Evolutionary conservation across 1,140 invertebrate species (phyloP), one percentile per base, ranked within the genome.

Genomic region (Panagrolaimus sp.): DNA sequence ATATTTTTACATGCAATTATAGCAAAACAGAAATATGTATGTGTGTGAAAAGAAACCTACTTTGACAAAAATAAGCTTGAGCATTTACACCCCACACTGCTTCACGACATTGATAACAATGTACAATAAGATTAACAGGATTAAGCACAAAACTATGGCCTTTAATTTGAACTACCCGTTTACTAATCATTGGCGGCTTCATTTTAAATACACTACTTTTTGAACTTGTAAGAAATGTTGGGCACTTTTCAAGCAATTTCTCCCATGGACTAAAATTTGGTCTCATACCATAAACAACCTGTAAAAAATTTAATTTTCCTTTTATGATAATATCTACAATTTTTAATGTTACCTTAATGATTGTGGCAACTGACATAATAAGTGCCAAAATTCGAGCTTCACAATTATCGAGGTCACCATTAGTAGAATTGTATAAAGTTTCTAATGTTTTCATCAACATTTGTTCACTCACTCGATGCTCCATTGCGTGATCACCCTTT

Each of bases 91-190:
- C 94, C 87, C 92, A 92, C 73, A 97, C 90, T 73, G 93, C 89
- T 75, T 89, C 87, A 79, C 92, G 90, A 86, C 94, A 97, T 85
- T 92, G 89, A 86, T 92, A 91, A 83, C 94, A 98, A 83, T 90
- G 89, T 65, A 90, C 92, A 70, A 93, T 89, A 72, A 89, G 90
- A 80, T 89, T 91, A 85, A 95, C 91, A 84, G 93, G 91, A 82
- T 91, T 89, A 70, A 90, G 88, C 73, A 89, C 88, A 83, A 94
- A 92, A 84, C 92, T 89, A 87, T 98, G 94, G 38, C 92, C 92
- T 79, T 90, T 88, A 38, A 90, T 87, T 90, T 88, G 83, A 83
- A 82, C 64, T 57, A 57, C 51, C 20, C 82, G 83, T 65, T 47
- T 68, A 46, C 48, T 76, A 75, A 14, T 43, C 16, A 68, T 65